These are phyloP conservation scores for Heliconius hewitsoni DNA, from an alignment of 1,140 invertebrate species.

Conservation along the genomic window DNA sequence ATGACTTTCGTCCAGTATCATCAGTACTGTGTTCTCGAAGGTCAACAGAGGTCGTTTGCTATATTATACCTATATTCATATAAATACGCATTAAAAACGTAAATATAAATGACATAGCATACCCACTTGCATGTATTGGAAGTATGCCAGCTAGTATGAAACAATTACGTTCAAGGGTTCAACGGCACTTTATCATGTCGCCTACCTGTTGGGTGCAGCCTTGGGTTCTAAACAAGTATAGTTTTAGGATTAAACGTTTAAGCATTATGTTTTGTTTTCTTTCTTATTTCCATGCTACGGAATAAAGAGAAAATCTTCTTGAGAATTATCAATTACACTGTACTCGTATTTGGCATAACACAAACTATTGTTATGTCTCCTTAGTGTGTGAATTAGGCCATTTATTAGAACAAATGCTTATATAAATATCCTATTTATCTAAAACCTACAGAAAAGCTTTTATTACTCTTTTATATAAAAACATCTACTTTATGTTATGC, in stretches of 20 bases:
- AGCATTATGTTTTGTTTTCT: background rate
- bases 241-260: background rate
- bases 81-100: background rate
- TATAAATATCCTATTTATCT: too few relatives aligned
- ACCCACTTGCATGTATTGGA: slow-evolving; percentile 20
- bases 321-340: too few relatives aligned
- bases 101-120: background rate
- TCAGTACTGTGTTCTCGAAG: too few relatives aligned
- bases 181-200: slow-evolving; percentile 39
- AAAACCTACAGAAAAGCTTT: too few relatives aligned
- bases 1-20: too few relatives aligned
- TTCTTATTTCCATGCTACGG: background rate
- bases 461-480: background rate
- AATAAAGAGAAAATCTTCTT: too few relatives aligned
- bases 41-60: too few relatives aligned
- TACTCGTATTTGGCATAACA: too few relatives aligned
- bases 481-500: background rate
- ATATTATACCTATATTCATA: background rate
- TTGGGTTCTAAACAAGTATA: slow-evolving; percentile 19
- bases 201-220: slow-evolving; percentile 33
- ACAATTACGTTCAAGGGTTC: slow-evolving; percentile 32
- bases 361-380: too few relatives aligned
- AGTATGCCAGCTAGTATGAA: slow-evolving; percentile 34
- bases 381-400: too few relatives aligned
- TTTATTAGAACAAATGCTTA: too few relatives aligned